Evolutionary conservation across 2,797 vertebrate genomes (phyloP), one percentile per base, ranked within the genome.

Genomic region (Dallia pectoralis): DNA sequence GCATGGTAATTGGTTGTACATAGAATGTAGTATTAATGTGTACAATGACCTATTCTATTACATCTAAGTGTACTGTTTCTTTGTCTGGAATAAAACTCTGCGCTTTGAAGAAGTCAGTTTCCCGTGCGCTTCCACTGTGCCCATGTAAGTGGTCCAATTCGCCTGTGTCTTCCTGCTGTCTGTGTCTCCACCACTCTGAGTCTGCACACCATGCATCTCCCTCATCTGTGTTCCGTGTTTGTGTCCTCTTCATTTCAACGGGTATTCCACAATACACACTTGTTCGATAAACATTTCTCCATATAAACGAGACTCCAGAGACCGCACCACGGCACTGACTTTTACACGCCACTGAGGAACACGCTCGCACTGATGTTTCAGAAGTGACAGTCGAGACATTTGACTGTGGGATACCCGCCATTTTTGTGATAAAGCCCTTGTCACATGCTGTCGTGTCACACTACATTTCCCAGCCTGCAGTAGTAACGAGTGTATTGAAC

Each of bases 31-130:
- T 77, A 63, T 33, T 51, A 44, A 71, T 69, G 22, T 29, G 14
- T 62, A 25, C 59, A 18, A 14, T 30, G 67, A 74, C 82, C 77
- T 51, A 61, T 61, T 83, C 83, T 89, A 86, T 87, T 74, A 69
- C 64, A 85, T 78, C 74, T 59, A 75, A 79, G 73, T 89, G 80
- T 87, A 87, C 84, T 88, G 33, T 89, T 77, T 90, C 84, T 89
- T 82, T 91, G 87, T 90, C 90, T 87, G 89, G 84, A 82, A 82
- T 89, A 89, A 91, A 93, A 90, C 90, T 91, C 91, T 91, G 89
- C 88, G 84, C 88, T 89, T 83, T 90, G 90, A 90, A 91, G 89
- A 87, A 85, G 87, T 90, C 88, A 87, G 72, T 88, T 85, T 86
- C 86, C 87, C 76, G 86, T 86, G 79, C 72, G 74, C 85, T 87